A percentile compares a stretch with the other conserved stretches of the same genome.
phyloP scores from a whole-genome alignment of 2,888 invertebrate species.

The Drosophila neonasuta region DNA sequence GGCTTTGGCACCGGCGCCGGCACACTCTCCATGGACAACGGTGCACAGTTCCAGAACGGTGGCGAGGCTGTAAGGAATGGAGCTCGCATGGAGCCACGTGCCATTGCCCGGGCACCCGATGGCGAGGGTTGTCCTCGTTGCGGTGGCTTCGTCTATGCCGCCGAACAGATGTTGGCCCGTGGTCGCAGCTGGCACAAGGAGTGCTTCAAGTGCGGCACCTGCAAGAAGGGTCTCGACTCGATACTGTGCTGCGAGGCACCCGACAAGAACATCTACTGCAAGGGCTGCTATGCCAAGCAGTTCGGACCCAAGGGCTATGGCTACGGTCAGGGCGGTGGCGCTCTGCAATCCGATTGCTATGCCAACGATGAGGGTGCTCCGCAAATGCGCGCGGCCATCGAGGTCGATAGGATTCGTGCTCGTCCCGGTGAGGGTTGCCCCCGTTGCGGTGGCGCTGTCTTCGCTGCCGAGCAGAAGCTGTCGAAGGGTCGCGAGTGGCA shows the following conservation, averaged over 20 bases:
- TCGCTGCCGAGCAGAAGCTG: conserved; percentile 96
- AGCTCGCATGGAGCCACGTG: conserved; percentile 87
- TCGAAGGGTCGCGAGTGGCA: conserved; percentile 96
- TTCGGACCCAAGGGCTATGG: conserved; percentile 99
- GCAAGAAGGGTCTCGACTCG: conserved; percentile 94
- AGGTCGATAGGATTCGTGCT: conserved; percentile 91
- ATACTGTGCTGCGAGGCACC: conserved; percentile 96
- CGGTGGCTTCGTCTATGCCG: conserved; percentile 97
- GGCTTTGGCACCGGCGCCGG: conserved; percentile 71
- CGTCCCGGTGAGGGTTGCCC: conserved; percentile 94
- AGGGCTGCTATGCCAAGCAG: conserved; percentile 98
- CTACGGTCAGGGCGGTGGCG: conserved; percentile 97
- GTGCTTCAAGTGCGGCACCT: conserved; percentile 96
- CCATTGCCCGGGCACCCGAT: conserved; percentile 90
- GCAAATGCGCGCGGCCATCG: conserved; percentile 86
- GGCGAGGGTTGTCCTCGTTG: conserved; percentile 96
- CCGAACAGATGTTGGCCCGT: conserved; percentile 93
- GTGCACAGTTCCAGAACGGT: conserved; percentile 71
- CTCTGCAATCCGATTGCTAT: conserved; percentile 94
- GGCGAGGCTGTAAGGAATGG: conserved; percentile 83
- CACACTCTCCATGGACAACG: conserved; percentile 73
- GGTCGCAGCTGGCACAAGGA: conserved; percentile 90
- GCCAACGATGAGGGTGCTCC: conserved; percentile 85
- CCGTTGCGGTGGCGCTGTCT: conserved; percentile 94
- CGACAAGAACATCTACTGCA: conserved; percentile 98